Evolutionary conservation across 1,140 invertebrate genomes (phyloP).

Genomic region (Drosophila micromelanica): DNA sequence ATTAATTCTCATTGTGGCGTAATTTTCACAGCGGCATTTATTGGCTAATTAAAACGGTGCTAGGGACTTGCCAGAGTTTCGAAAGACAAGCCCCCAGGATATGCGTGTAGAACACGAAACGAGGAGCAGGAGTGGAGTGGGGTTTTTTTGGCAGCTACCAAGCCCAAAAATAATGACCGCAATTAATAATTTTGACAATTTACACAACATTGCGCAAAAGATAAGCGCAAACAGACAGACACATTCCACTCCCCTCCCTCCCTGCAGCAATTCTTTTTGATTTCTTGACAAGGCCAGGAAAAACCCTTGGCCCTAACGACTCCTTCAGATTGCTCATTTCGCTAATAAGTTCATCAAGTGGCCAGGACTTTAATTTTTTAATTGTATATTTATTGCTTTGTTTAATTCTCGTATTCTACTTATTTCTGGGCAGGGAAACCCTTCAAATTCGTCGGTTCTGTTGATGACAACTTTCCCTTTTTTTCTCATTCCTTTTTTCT

Average conservation of each 20-base stretch:
- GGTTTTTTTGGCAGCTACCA: conserved; percentile 1
- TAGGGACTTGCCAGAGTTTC: conserved; percentile 1
- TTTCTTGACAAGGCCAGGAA: conserved; percentile 16
- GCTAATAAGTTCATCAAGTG: conserved; percentile 49
- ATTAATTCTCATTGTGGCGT: conserved; percentile 73
- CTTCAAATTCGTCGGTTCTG: conserved; percentile 44
- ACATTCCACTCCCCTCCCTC: background rate
- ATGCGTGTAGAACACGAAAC: conserved; percentile 22
- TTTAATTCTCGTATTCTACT: conserved; percentile 38
- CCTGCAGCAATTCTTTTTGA: conserved; percentile 28
- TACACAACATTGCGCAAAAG: conserved; percentile 75
- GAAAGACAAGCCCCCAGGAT: conserved; percentile 26
- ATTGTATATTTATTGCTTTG: conserved; percentile 51
- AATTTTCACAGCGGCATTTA: conserved; percentile 71
- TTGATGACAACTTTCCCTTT: conserved; percentile 63
- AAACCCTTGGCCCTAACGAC: conserved; percentile 10
- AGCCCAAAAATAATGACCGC: conserved; percentile 58
- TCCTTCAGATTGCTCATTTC: conserved; percentile 48
- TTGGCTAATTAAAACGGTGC: conserved; percentile 73
- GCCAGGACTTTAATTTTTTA: conserved; percentile 38
- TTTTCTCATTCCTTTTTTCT: conserved; percentile 24
- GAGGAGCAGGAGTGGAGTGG: background rate
- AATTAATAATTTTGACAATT: conserved; percentile 84
- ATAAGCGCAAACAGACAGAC: conserved; percentile 14
- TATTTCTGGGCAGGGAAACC: conserved; percentile 9